phyloP scores from a whole-genome alignment of 2,797 vertebrate genomes.

The Anguilla megastoma region DNA sequence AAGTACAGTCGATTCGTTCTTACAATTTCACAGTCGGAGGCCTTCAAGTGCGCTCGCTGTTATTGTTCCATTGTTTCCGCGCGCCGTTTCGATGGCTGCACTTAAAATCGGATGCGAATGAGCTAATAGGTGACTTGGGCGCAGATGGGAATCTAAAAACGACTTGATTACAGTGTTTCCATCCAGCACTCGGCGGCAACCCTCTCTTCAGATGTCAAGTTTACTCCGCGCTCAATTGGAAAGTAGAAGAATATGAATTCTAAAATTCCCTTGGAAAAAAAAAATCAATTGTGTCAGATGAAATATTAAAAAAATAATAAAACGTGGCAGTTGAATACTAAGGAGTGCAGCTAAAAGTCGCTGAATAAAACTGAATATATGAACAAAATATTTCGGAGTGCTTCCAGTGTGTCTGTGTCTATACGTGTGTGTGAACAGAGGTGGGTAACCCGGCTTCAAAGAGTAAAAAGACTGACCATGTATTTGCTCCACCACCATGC shows the following conservation, averaged over 20 bases:
- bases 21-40: slow-evolving; percentile 12
- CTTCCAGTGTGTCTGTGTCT: neutral
- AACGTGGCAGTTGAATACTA: neutral
- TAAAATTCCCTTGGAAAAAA: neutral
- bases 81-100: neutral
- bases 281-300: slow-evolving; percentile 14
- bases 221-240: neutral
- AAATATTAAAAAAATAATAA: neutral
- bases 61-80: slow-evolving; percentile 31
- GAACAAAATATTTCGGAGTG: neutral
- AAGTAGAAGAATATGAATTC: slow-evolving; percentile 26
- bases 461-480: too few species aligned
- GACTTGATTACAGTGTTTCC: slow-evolving; percentile 29
- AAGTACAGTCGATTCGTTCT: slow-evolving; percentile 28
- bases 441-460: too few species aligned
- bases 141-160: slow-evolving; percentile 27
- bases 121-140: slow-evolving; percentile 29
- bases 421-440: neutral
- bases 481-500: too few species aligned
- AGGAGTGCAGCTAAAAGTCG: neutral
- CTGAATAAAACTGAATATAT: slow-evolving; percentile 8
- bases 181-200: neutral
- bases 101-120: slow-evolving; percentile 23
- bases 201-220: slow-evolving; percentile 2
- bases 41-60: slow-evolving; percentile 14